Base-by-base conservation (phyloP, 2,888 invertebrate species). In the Erpobdella octoculata region DNA sequence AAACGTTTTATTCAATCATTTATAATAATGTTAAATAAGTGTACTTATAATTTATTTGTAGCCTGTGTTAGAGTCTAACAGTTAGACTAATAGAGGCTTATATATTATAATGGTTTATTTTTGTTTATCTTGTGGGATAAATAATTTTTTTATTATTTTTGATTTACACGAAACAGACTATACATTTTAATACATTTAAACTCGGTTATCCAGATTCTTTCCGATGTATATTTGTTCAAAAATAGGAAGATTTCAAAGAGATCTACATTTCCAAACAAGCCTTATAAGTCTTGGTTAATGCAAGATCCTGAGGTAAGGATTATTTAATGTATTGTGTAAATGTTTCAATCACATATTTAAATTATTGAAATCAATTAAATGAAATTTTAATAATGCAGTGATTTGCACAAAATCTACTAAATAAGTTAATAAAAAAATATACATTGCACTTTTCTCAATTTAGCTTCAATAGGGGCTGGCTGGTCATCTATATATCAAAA, bases 211-310 rank as follows among this genome's bases (percentile, higher is more conserved):
- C 31, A 69, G 48, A 69, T 69, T 31, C 48, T 69, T 53, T 58
- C 69, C 9, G 48, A 69, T 58, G 48, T 36, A 12, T 69, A 69
- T 58, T 36, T 69, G 18, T 36, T 69, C 21, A 69, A 58, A 37
- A 48, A 69, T n/a, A 15, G 36, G 37, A 48, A 58, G 4, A 58
- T 69, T 9, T 53, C 48, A 46, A 69, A 28, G 37, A 69, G 69
- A 25, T 69, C 69, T 31, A 35, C 58, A 8, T 31, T 28, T 31
- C 58, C 69, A 28, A 33, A n/a, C 33, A 35, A 31, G 12, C 35
- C 62, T n/a, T 62, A 62, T 31, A 15, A n/a, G 12, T 33, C 31
- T 35, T n/a, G n/a, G 33, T 31, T 62, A 18, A 33, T 62, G 35
- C n/a, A n/a, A 35, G 62, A 62, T 8, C 33, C 62, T 31, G n/a